These are phyloP conservation scores for Pygocentrus nattereri DNA, from an alignment of 2,797 vertebrate species.

Conservation along the genomic window DNA sequence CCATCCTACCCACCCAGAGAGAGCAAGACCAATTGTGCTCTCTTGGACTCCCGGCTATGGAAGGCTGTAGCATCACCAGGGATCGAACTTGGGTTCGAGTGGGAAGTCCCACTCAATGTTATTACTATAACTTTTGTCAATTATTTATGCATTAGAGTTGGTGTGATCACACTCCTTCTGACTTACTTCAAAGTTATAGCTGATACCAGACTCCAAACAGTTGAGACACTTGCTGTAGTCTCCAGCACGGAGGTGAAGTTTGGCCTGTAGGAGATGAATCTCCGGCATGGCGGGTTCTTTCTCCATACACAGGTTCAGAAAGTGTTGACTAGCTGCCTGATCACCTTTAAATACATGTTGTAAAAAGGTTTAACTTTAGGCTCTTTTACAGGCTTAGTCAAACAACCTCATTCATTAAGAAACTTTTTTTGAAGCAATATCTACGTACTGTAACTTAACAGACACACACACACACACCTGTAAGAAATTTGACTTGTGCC, in stretches of 20 bases:
- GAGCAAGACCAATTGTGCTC: no score
- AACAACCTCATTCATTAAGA: not conserved
- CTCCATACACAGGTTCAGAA: constrained; percentile 75
- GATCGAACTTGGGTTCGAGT: no score
- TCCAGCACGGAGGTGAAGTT: constrained; percentile 71
- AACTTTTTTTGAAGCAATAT: not conserved
- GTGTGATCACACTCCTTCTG: not conserved
- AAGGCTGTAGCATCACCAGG: no score
- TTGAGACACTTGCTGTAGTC: constrained; percentile 74
- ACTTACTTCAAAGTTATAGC: constrained; percentile 74
- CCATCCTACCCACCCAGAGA: no score
- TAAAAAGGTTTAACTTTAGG: not conserved
- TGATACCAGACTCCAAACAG: constrained; percentile 76
- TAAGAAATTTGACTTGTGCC: constrained; percentile 77
- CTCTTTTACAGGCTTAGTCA: not conserved
- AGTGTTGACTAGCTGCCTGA: constrained; percentile 71
- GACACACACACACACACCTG: constrained; percentile 61
- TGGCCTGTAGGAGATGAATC: constrained; percentile 77
- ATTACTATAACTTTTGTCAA: no score
- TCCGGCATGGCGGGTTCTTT: constrained; percentile 70
- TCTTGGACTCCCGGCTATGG: no score
- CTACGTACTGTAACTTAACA: not conserved
- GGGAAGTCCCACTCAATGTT: no score
- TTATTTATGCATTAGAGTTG: no score
- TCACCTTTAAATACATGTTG: constrained; percentile 69